Conservation (phyloP, 1,140 invertebrate genomes). For the Drosophila ironensis region DNA sequence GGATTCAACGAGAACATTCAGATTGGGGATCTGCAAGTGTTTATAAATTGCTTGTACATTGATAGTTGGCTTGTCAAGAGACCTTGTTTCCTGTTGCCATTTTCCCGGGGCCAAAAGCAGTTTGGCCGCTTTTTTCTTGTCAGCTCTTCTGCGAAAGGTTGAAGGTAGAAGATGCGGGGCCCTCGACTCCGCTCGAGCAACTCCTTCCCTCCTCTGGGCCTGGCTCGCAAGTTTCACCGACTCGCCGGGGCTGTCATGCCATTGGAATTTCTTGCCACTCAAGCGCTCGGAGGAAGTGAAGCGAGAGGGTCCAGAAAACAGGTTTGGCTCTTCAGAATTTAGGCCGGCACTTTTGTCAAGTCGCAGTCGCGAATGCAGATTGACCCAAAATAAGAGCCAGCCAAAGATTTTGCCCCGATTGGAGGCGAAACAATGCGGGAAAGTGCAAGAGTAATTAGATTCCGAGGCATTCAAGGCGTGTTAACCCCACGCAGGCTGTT, state of each 20-base stretch:
- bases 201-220: constrained; percentile 38
- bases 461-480: constrained; percentile 13
- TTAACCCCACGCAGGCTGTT: constrained; percentile 39
- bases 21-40: constrained; percentile 12
- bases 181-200: constrained; percentile 12
- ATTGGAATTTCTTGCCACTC: constrained; percentile 50
- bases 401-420: constrained; percentile 1
- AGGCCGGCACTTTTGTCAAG: constrained; percentile 63
- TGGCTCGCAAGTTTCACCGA: constrained; percentile 62
- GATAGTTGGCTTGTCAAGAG: constrained; percentile 25
- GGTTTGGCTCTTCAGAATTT: constrained; percentile 71
- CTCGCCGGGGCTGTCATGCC: constrained; percentile 66
- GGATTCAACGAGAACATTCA: constrained; percentile 30
- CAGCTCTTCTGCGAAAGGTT: constrained; percentile 49
- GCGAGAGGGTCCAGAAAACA: constrained; percentile 45
- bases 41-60: constrained; percentile 27
- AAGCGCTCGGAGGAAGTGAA: constrained; percentile 18
- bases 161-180: constrained; percentile 55
- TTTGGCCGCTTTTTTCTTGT: constrained; percentile 40
- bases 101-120: constrained; percentile 29
- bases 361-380: constrained; percentile 22
- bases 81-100: constrained; percentile 33
- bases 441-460: constrained; percentile 54
- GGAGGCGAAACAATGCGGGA: constrained; percentile 27
- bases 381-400: constrained; percentile 55